Base-by-base conservation (phyloP, 2,113 vertebrate genomes). In the Salvelinus alpinus region DNA sequence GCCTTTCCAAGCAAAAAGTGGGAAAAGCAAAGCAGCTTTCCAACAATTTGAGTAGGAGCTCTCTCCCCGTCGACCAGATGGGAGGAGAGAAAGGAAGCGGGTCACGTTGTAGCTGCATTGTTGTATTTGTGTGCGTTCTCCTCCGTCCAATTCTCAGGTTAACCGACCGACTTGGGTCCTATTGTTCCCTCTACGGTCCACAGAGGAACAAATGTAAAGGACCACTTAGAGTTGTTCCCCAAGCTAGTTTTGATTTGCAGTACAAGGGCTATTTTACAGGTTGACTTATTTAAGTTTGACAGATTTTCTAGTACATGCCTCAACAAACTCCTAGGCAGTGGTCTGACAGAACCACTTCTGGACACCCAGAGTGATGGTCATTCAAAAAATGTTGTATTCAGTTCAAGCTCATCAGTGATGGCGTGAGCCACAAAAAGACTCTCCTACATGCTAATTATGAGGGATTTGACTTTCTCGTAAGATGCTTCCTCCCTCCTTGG, bases 391-490 rank as follows among this genome's bases (percentile, higher is more conserved):
- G 0, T 65, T 24, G 60, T 9, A 27, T 31, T 29, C 12, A 66
- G 25, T 66, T 31, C 9, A 64, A 25, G 31, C 20, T 13, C 7
- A 29, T 34, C 31, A 20, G 18, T 68, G 66, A 27, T 18, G 29
- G 7, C 13, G 2, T 62, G 59, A 62, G 24, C 64, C 25, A 11
- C 18, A 22, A 48, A 24, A 48, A n/a, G 2, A 44, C 22, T 14
- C n/a, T 38, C 38, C 3, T 71, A 24, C 60, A 54, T 57, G 25
- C 48, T 48, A 20, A 47, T 47, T 70, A 38, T 70, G 68, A 70
- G 20, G 51, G 71, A 72, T 66, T 64, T 44, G 67, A 66, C 74
- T 62, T 62, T 13, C 57, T 77, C 22, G 24, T 6, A n/a, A 25
- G 38, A 24, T 67, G 29, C 59, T 60, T 73, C 70, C 67, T 11